A percentile compares a stretch with the other conserved stretches of the same genome.
Conservation (phyloP, 2,888 invertebrate genomes). For the Anorthoa munda region DNA sequence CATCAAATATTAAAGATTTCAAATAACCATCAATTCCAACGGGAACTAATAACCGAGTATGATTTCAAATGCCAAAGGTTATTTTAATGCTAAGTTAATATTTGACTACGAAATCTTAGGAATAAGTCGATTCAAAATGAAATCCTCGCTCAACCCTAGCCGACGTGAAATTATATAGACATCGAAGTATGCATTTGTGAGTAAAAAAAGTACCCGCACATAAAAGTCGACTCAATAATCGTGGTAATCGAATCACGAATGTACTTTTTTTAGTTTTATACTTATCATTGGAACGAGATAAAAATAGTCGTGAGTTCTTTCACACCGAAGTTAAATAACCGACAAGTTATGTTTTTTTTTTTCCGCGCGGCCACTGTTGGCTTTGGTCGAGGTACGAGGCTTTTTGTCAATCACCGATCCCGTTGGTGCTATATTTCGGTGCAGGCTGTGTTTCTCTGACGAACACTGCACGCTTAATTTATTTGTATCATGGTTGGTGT, state of each 20-base stretch:
- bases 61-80: conserved; percentile 59
- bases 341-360: conserved; percentile 68
- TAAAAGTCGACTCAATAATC: conserved; percentile 75
- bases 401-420: conserved; percentile 72
- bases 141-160: conserved; percentile 60
- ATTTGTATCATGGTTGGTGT: conserved; percentile 17
- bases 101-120: conserved; percentile 65
- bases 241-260: conserved; percentile 80
- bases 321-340: conserved; percentile 75
- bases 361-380: conserved; percentile 55
- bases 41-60: conserved; percentile 51
- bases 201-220: conserved; percentile 68
- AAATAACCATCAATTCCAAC: conserved; percentile 34
- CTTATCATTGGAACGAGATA: conserved; percentile 69
- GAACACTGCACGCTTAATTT: conserved; percentile 28
- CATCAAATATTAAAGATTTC: conserved; percentile 29
- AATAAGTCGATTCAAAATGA: conserved; percentile 58
- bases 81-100: conserved; percentile 68
- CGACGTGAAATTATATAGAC: conserved; percentile 60
- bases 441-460: conserved; percentile 37
- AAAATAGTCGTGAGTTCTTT: conserved; percentile 80
- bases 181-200: conserved; percentile 63
- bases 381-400: conserved; percentile 51
- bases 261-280: conserved; percentile 68
- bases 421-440: conserved; percentile 62